Conservation (phyloP, 2,888 invertebrate genomes). For the Phortica magna region DNA sequence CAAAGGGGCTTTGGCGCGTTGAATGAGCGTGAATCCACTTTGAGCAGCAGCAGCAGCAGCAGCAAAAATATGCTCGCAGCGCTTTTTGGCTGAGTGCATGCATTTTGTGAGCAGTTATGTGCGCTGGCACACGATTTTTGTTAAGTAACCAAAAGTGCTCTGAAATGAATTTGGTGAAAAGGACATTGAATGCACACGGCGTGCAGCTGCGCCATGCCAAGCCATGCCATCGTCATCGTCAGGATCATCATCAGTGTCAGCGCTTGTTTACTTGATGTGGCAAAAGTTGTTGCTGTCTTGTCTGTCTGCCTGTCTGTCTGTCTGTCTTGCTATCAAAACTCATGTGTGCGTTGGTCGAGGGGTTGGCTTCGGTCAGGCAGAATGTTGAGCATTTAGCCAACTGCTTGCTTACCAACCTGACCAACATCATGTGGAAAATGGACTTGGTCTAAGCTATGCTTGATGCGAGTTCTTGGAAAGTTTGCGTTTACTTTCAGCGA, state of each 20-base stretch:
- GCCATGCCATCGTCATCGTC: slow-evolving; percentile 65
- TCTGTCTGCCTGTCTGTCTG: slow-evolving; percentile 12
- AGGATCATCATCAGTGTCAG: slow-evolving; percentile 68
- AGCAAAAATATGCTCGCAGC: neutral
- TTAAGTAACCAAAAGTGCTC: neutral
- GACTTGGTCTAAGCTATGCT: slow-evolving; percentile 30
- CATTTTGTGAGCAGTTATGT: slow-evolving; percentile 51
- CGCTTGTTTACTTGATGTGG: slow-evolving; percentile 69
- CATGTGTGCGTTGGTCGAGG: slow-evolving; percentile 38
- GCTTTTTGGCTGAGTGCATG: slow-evolving; percentile 44
- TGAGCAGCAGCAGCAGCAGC: slow-evolving; percentile 51
- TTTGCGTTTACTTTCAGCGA: slow-evolving; percentile 42
- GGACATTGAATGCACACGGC: slow-evolving; percentile 14
- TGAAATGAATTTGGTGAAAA: slow-evolving; percentile 45
- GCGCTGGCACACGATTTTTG: slow-evolving; percentile 50
- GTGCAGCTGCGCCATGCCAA: slow-evolving; percentile 56
- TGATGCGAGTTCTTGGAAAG: slow-evolving; percentile 69
- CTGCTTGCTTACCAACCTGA: slow-evolving; percentile 34
- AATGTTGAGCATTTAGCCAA: slow-evolving; percentile 42
- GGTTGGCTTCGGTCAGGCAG: neutral
- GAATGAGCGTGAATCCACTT: slow-evolving; percentile 61
- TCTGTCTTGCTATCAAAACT: slow-evolving; percentile 30
- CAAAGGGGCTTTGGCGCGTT: slow-evolving; percentile 59
- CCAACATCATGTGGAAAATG: slow-evolving; percentile 58
- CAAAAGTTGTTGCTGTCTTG: slow-evolving; percentile 63